These are phyloP conservation scores for Periplaneta americana DNA, from an alignment of 1,140 invertebrate genomes.

Conservation along the genomic window DNA sequence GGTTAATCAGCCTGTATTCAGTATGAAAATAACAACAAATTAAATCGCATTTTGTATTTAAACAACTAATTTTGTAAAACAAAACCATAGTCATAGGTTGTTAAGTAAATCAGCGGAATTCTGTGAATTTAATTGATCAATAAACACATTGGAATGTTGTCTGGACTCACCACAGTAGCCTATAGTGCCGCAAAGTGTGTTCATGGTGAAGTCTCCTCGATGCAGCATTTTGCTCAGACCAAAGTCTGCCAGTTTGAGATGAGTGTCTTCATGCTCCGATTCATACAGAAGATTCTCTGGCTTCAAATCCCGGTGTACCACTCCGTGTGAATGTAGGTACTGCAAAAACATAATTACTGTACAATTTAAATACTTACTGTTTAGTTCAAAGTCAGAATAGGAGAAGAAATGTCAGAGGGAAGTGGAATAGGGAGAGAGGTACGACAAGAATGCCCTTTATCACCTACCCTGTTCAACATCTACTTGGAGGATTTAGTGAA, in stretches of 20 bases:
- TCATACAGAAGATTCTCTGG: constrained; percentile 49
- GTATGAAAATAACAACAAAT: no score
- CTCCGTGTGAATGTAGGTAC: constrained; percentile 41
- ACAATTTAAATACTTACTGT: background rate
- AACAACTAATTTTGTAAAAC: no score
- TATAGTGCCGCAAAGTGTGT: constrained; percentile 42
- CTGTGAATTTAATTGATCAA: background rate
- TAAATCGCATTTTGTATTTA: no score
- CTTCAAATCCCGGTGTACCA: constrained; percentile 43
- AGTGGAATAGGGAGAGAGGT: no score
- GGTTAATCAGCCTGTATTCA: no score
- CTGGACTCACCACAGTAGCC: constrained; percentile 35
- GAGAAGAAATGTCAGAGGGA: no score
- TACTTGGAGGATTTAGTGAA: no score
- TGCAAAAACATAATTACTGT: constrained; percentile 25
- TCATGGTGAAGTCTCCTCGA: constrained; percentile 24
- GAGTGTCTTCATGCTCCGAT: constrained; percentile 35
- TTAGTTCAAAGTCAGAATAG: no score
- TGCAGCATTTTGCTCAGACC: constrained; percentile 35
- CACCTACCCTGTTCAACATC: no score
- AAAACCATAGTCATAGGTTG: no score
- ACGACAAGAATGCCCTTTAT: no score
- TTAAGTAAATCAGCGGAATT: no score
- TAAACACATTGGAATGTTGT: background rate
- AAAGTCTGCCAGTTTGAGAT: constrained; percentile 45